Percentiles rank a stretch among this genome's conserved stretches.
These are phyloP conservation scores for Alca torda DNA, from an alignment of 2,797 vertebrate genomes.

Conservation along the genomic window DNA sequence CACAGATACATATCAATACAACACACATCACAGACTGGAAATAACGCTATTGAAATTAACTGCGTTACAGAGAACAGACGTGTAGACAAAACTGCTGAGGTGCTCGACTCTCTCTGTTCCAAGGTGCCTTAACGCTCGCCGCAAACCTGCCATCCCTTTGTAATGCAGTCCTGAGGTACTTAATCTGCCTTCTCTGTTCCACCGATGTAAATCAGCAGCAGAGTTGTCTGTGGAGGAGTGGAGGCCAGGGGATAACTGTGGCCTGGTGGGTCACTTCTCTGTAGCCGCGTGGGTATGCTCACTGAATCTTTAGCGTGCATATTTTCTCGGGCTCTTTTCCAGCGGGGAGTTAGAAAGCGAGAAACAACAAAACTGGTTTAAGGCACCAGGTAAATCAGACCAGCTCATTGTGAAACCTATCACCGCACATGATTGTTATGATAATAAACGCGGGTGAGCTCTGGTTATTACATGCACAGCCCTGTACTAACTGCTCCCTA, in stretches of 20 bases:
- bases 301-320: fast-evolving
- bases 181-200: background rate
- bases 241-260: background rate
- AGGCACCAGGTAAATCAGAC: slow-evolving; percentile 30
- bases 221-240: background rate
- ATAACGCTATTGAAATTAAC: slow-evolving; percentile 12
- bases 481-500: slow-evolving; percentile 70
- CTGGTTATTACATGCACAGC: slow-evolving; percentile 68
- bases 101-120: background rate
- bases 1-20: slow-evolving; percentile 1
- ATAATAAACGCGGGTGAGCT: slow-evolving; percentile 59
- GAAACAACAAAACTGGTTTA: slow-evolving; percentile 20
- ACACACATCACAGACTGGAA: background rate
- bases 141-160: slow-evolving; percentile 19
- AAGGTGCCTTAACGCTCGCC: background rate
- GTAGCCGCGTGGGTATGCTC: background rate
- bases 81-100: background rate
- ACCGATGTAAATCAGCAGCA: background rate
- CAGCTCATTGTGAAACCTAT: slow-evolving; percentile 51
- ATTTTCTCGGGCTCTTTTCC: background rate
- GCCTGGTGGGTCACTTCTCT: background rate
- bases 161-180: background rate
- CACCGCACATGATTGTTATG: slow-evolving; percentile 27
- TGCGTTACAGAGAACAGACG: background rate
- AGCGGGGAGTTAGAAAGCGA: background rate